phyloP scores from a whole-genome alignment of 2,888 invertebrate genomes.

The Drosophila longiperda region DNA sequence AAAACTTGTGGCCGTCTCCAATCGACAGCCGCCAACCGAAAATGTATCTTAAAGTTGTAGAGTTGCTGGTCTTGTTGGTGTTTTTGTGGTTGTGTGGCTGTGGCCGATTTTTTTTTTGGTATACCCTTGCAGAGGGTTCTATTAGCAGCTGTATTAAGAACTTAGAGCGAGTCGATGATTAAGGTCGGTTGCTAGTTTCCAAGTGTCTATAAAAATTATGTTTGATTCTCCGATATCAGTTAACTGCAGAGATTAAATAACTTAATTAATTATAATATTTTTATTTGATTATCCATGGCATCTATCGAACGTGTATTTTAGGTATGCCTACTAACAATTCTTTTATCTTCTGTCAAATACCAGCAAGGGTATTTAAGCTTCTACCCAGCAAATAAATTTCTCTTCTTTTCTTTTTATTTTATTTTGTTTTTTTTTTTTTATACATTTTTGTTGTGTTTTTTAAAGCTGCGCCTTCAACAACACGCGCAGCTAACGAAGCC shows the following conservation, averaged over 20 bases:
- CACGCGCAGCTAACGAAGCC: slow-evolving; percentile 39
- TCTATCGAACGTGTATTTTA: background rate
- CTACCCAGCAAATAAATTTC: background rate
- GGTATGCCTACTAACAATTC: background rate
- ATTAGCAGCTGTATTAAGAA: background rate
- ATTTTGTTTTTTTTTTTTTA: slow-evolving; percentile 18
- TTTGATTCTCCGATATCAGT: background rate
- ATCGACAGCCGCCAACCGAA: slow-evolving; percentile 66
- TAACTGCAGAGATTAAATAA: background rate
- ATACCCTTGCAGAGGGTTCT: slow-evolving; percentile 4
- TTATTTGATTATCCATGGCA: background rate
- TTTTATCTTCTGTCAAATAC: background rate
- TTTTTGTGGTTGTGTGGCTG: slow-evolving; percentile 42
- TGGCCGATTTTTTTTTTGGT: slow-evolving; percentile 6
- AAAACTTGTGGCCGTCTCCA: slow-evolving; percentile 58
- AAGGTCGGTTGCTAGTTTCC: background rate
- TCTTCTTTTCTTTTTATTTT: slow-evolving; percentile 1
- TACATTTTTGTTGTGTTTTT: slow-evolving; percentile 29
- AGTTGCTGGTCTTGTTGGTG: slow-evolving; percentile 20
- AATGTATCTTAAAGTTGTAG: slow-evolving; percentile 69
- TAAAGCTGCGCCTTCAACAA: slow-evolving; percentile 37
- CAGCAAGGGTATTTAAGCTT: slow-evolving; percentile 16
- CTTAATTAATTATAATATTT: background rate
- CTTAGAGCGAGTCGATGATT: background rate
- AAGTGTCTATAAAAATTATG: background rate